Evolutionary conservation across 2,888 invertebrate species (phyloP), one percentile per base, ranked within the genome.

Genomic region (Nemoura dubitans): DNA sequence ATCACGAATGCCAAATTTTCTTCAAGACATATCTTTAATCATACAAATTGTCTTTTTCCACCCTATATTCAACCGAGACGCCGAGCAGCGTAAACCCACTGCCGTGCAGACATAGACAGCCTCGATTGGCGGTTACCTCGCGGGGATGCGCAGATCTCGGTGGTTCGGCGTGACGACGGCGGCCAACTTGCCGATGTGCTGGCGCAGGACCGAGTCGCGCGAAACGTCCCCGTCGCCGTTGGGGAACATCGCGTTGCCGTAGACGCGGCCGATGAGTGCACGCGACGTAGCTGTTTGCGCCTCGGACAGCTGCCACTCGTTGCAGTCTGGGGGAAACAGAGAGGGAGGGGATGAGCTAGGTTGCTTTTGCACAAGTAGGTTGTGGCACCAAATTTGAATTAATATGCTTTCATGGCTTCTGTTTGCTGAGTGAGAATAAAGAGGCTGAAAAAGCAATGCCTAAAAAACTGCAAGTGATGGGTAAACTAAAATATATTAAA

Each of bases 181-280:
- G 30, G 96, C 93, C 90, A 99, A 92, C 90, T 97, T 96, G 85
- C 95, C 94, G 90, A 99, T 97, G 92, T 99, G 98, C 89, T 98
- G 96, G 89, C 95, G 95, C 85, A 98, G 93, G 88, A 98, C 95
- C 89, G 96, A 96, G 91, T 99, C 99, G 88, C 99, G 92, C 29
- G 96, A 95, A 88, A 97, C 94, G 92, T 99, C 99, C 0, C 97
- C 98, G 91, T 99, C 99, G 2, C 98, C 98, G 91, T 99, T 99
- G 6, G 99, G 99, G 92, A 98, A 98, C 91, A 99, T 94, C 83
- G 99, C 98, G 90, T 97, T 96, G 77, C 96, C 94, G 92, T 99
- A 99, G 86, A 99, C 96, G 36, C 96, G 94, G 85, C 97, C 96
- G 94, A 99, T 96, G 7, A 99, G 94, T n/a, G 96, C 95, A 83